Conservation (phyloP, 2,888 invertebrate species). For the Epinotia brunnichana region DNA sequence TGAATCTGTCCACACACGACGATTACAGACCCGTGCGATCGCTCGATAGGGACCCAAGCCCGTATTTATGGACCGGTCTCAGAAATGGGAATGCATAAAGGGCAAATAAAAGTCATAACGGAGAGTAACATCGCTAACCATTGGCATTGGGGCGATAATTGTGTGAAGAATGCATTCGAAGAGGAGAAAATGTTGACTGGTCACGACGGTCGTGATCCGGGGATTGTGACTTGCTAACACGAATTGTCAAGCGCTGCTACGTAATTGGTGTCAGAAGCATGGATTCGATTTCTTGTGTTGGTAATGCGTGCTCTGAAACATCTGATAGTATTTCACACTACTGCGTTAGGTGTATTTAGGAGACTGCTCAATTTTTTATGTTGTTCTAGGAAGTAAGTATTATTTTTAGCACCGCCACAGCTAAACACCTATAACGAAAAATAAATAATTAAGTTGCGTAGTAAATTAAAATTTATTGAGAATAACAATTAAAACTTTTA, state of each 20-base stretch:
- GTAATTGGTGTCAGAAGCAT: slow-evolving; percentile 34
- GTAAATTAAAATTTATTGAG: not conserved
- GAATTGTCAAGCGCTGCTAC: slow-evolving; percentile 38
- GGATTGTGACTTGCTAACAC: slow-evolving; percentile 45
- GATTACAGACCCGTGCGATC: slow-evolving; percentile 74
- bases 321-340: not conserved
- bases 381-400: not conserved
- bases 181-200: slow-evolving; percentile 52
- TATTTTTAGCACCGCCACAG: not conserved
- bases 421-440: not conserved
- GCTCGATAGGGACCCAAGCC: slow-evolving; percentile 65
- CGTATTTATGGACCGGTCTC: slow-evolving; percentile 69
- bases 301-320: not conserved
- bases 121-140: slow-evolving; percentile 56
- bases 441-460: not conserved
- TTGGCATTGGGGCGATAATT: slow-evolving; percentile 57
- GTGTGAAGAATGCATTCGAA: slow-evolving; percentile 69
- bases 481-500: not conserved
- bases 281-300: slow-evolving; percentile 14
- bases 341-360: not conserved
- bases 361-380: too few species aligned
- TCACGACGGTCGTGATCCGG: slow-evolving; percentile 48
- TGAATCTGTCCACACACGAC: slow-evolving; percentile 71
- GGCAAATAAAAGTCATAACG: slow-evolving; percentile 77
- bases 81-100: slow-evolving; percentile 58